phyloP scores from a whole-genome alignment of 1,140 invertebrate genomes.

The Rhyzopertha dominica region DNA sequence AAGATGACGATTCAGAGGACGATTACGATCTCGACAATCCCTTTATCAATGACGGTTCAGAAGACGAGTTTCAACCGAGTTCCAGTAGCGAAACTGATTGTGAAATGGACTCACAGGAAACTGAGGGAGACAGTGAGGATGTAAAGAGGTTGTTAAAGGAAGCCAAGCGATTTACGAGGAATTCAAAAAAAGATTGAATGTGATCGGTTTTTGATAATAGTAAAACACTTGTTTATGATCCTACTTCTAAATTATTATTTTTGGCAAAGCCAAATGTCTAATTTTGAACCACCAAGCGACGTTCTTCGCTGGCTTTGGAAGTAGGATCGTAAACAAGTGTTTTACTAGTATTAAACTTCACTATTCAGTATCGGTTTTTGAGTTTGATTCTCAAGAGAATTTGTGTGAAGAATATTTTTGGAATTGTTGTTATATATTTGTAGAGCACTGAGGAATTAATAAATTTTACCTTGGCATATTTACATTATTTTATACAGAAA shows the following conservation, averaged over 20 bases:
- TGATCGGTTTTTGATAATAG: background rate
- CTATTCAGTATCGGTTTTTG: slow-evolving; percentile 2
- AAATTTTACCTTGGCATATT: no score
- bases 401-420: no score
- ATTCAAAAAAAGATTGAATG: slow-evolving; percentile 4
- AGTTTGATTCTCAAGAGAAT: no score
- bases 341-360: background rate
- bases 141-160: slow-evolving; percentile 15
- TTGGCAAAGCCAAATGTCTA: background rate
- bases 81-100: slow-evolving; percentile 8
- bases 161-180: slow-evolving; percentile 16
- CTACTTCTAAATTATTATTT: background rate
- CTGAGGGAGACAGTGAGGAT: slow-evolving; percentile 8
- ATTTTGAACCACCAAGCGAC: background rate
- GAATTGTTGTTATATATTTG: no score
- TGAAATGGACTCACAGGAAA: slow-evolving; percentile 8
- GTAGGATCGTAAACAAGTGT: background rate
- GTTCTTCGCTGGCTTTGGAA: background rate
- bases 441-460: no score
- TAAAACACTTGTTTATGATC: no score
- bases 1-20: slow-evolving; percentile 7
- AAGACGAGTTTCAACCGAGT: slow-evolving; percentile 6
- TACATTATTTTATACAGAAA: no score
- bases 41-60: slow-evolving; percentile 12
- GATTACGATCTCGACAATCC: slow-evolving; percentile 17